Conservation (phyloP, 2,888 invertebrate species). For the Pantelozetes paolii region DNA sequence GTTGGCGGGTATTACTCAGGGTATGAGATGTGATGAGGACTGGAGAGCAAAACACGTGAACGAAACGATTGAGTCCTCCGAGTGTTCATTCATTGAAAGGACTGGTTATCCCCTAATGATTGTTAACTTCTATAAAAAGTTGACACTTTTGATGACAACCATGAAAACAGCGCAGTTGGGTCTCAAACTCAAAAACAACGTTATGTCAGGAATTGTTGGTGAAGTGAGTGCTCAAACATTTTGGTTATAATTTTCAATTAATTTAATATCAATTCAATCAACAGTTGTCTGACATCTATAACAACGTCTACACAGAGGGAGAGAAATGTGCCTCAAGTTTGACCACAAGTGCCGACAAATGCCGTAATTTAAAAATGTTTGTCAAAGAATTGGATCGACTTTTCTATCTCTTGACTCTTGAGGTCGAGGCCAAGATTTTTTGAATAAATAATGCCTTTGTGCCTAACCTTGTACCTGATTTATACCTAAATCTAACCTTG, state of each 20-base stretch:
- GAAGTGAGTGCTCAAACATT: not conserved
- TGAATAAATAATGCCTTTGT: too few relatives aligned
- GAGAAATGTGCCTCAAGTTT: not conserved
- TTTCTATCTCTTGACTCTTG: too few relatives aligned
- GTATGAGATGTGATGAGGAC: not conserved
- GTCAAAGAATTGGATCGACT: not conserved
- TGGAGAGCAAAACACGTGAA: not conserved
- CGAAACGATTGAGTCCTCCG: not conserved
- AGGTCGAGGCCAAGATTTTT: too few relatives aligned
- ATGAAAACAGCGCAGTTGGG: too few relatives aligned
- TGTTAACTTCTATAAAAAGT: too few relatives aligned
- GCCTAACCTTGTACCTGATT: too few relatives aligned
- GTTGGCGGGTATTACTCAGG: not conserved
- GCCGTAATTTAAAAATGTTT: conserved; percentile 5
- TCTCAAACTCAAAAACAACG: not conserved
- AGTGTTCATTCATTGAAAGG: too few relatives aligned
- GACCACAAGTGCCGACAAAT: not conserved
- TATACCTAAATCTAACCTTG: too few relatives aligned
- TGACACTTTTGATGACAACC: too few relatives aligned
- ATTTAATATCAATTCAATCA: not conserved
- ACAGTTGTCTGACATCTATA: not conserved
- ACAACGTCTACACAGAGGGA: not conserved
- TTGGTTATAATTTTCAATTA: not conserved
- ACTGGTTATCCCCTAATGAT: too few relatives aligned
- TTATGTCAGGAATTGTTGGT: not conserved